Evolutionary conservation across 2,113 vertebrate genomes (phyloP).

Genomic region (Pelvicachromis taeniatus): DNA sequence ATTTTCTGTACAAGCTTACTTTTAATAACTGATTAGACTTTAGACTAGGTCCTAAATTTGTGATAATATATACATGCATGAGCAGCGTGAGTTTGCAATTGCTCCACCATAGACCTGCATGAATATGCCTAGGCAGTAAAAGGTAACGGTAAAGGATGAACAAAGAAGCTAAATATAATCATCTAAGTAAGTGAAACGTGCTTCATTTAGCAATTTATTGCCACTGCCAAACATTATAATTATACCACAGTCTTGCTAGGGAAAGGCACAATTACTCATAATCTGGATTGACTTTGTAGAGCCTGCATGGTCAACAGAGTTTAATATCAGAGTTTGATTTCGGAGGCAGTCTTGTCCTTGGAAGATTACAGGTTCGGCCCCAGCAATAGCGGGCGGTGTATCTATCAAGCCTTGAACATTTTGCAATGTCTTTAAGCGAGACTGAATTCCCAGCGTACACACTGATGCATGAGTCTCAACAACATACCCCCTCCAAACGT

Average conservation of each 20-base stretch:
- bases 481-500: not conserved
- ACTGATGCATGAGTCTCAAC: not conserved
- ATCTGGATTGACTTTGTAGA: not conserved
- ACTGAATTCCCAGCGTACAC: not conserved
- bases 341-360: not conserved
- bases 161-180: not conserved
- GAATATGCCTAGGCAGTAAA: not conserved
- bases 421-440: constrained; percentile 8
- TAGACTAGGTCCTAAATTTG: not conserved
- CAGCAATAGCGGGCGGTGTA: not conserved
- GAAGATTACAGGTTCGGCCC: not conserved
- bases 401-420: not conserved
- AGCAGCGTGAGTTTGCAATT: not conserved
- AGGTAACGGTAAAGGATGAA: not conserved
- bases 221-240: not conserved
- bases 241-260: not conserved
- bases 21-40: not conserved
- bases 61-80: not conserved
- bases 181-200: not conserved
- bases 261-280: not conserved
- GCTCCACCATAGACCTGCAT: not conserved
- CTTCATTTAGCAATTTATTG: not conserved
- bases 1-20: not conserved
- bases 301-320: not conserved
- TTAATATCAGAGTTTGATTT: not conserved